phyloP scores from a whole-genome alignment of 2,888 invertebrate genomes.

The Campaea margaritaria region DNA sequence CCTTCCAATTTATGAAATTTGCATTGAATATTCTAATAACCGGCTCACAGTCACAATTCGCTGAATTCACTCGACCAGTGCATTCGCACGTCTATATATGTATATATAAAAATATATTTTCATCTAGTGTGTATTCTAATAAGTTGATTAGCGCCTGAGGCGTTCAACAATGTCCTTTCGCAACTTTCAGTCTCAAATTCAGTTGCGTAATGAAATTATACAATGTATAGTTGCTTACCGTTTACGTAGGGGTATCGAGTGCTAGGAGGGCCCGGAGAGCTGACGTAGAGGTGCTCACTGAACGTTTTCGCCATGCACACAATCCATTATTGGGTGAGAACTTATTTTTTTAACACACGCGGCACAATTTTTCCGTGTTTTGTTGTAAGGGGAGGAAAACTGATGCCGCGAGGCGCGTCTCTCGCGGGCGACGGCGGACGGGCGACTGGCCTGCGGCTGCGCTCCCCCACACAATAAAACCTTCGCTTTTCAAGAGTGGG shows the following conservation, averaged over 20 bases:
- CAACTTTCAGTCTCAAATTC: constrained; percentile 63
- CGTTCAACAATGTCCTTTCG: constrained; percentile 57
- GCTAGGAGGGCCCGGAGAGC: constrained; percentile 74
- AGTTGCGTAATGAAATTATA: constrained; percentile 55
- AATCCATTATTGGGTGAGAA: constrained; percentile 69
- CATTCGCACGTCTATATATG: constrained; percentile 29
- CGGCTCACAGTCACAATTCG: constrained; percentile 40
- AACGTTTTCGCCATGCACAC: constrained; percentile 77
- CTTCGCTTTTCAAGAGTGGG: constrained; percentile 78
- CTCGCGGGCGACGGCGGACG: constrained; percentile 70
- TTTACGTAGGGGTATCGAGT: constrained; percentile 44
- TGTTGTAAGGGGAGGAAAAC: constrained; percentile 65
- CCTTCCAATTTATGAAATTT: constrained; percentile 47
- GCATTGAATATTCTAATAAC: constrained; percentile 40
- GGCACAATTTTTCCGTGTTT: constrained; percentile 79
- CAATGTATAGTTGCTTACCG: constrained; percentile 56
- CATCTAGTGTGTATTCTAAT: constrained; percentile 47
- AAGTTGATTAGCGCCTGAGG: constrained; percentile 59
- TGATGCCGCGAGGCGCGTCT: constrained; percentile 77
- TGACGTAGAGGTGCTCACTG: constrained; percentile 68
- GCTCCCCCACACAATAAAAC: constrained; percentile 74
- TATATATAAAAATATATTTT: constrained; percentile 30
- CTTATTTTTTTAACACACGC: constrained; percentile 60
- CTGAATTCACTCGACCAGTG: constrained; percentile 28
- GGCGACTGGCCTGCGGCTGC: constrained; percentile 67